Percentiles rank a stretch among this genome's conserved stretches.
Conservation (phyloP, 2,113 vertebrate species). For the Pipa parva region DNA sequence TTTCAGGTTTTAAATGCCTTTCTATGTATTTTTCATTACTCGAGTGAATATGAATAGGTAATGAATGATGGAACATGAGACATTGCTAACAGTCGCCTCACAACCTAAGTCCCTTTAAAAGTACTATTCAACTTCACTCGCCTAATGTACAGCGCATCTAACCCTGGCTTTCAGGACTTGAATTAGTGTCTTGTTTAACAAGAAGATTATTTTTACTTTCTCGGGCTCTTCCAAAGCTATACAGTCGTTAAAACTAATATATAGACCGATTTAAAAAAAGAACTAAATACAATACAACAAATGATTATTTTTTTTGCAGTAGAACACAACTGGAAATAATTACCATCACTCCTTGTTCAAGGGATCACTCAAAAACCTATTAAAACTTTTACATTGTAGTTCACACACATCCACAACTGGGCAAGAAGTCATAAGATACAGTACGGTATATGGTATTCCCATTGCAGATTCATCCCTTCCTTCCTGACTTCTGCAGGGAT, state of each 20-base stretch:
- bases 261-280: background rate
- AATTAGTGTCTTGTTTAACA: conserved; percentile 19
- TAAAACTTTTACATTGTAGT: conserved; percentile 30
- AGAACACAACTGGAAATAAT: conserved; percentile 20
- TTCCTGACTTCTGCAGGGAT: conserved; percentile 17
- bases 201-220: conserved; percentile 13
- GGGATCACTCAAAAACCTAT: conserved; percentile 3
- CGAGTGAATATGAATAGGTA: no score
- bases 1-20: no score
- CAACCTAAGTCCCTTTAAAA: background rate
- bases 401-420: conserved; percentile 22
- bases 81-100: background rate
- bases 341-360: conserved; percentile 10
- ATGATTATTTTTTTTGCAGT: conserved; percentile 9
- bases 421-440: conserved; percentile 21
- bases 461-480: conserved; percentile 17
- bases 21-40: no score
- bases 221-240: conserved; percentile 6
- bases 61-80: no score
- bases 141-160: background rate
- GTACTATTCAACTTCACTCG: background rate
- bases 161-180: background rate
- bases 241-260: background rate
- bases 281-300: background rate
- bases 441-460: conserved; percentile 21